Evolutionary conservation across 2,113 vertebrate species (phyloP).

Genomic region (Scomber colias): DNA sequence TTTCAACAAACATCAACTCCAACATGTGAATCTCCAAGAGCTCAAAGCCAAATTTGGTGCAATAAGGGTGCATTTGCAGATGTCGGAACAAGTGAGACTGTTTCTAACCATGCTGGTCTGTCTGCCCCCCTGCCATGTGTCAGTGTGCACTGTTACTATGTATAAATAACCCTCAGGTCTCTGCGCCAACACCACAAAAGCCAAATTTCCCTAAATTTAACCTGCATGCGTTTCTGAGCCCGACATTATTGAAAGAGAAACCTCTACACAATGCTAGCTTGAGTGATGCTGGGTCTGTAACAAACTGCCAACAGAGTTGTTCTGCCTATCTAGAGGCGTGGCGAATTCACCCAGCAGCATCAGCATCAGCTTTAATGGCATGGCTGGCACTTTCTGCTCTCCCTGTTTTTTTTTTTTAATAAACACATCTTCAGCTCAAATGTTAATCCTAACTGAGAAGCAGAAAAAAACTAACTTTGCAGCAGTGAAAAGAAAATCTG

Average conservation of each 20-base stretch:
- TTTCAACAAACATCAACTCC: not conserved
- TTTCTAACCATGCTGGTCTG: conserved; percentile 1
- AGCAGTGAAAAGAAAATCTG: conserved; percentile 30
- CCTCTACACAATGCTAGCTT: conserved; percentile 45
- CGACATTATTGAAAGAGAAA: conserved; percentile 59
- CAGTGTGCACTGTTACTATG: conserved; percentile 15
- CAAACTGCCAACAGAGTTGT: conserved; percentile 53
- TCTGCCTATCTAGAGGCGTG: conserved; percentile 55
- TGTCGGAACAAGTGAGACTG: not conserved
- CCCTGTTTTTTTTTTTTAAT: conserved; percentile 22
- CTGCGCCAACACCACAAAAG: conserved; percentile 41
- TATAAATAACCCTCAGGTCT: conserved; percentile 51
- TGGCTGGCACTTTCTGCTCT: conserved; percentile 56
- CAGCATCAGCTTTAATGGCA: conserved; percentile 53
- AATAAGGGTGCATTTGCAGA: not conserved
- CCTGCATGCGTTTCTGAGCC: conserved; percentile 18
- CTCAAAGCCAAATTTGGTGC: not conserved
- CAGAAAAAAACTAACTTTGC: not conserved
- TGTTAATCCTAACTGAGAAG: conserved; percentile 66
- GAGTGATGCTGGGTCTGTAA: conserved; percentile 35
- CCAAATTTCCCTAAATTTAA: conserved; percentile 39
- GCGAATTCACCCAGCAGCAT: conserved; percentile 64
- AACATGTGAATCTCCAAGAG: not conserved
- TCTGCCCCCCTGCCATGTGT: conserved; percentile 23
- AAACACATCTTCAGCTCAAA: conserved; percentile 65